Base-by-base conservation (phyloP, 1,140 invertebrate species). In the Elysia chlorotica region DNA sequence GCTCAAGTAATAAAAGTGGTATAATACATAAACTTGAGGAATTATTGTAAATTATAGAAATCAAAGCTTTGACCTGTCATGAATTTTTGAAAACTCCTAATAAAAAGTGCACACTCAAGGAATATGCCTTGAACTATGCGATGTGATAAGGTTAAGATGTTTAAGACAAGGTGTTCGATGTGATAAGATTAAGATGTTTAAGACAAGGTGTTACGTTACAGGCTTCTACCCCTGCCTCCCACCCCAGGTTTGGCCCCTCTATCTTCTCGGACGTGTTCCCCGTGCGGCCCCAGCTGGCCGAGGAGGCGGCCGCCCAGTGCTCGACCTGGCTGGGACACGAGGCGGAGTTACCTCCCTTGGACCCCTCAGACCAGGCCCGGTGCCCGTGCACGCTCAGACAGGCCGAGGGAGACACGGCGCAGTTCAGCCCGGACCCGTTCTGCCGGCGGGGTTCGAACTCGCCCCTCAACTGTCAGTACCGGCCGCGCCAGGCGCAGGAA, bases 191-290 rank as follows among this genome's bases (percentile, higher is more conserved):
- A n/a, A n/a, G n/a, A n/a, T n/a, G n/a, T n/a, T n/a, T n/a, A n/a
- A n/a, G n/a, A n/a, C n/a, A n/a, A n/a, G n/a, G n/a, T n/a, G n/a
- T n/a, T n/a, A n/a, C n/a, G n/a, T n/a, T n/a, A n/a, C n/a, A n/a
- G n/a, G n/a, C n/a, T n/a, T n/a, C n/a, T n/a, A n/a, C n/a, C n/a
- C n/a, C n/a, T n/a, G n/a, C 48, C 25, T 66, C 57, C 59, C 62
- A 59, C 73, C 74, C 0, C 69, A 81, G 79, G 61, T 71, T 72
- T 25, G 70, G 75, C 19, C 37, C 63, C 30, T 75, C 80, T 31
- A 76, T 81, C n/a, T 85, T 81, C 80, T 85, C 83, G 1, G 82
- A 83, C 62, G 77, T 83, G 19, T 85, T 85, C 72, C 80, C 82
- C 3, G 80, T 83, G 2, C 59, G 74, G 63, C 78, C 74, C 74